A percentile compares a stretch with the other conserved stretches of the same genome.
Evolutionary conservation across 2,888 invertebrate genomes (phyloP).

Genomic region (Hartigia nigra): DNA sequence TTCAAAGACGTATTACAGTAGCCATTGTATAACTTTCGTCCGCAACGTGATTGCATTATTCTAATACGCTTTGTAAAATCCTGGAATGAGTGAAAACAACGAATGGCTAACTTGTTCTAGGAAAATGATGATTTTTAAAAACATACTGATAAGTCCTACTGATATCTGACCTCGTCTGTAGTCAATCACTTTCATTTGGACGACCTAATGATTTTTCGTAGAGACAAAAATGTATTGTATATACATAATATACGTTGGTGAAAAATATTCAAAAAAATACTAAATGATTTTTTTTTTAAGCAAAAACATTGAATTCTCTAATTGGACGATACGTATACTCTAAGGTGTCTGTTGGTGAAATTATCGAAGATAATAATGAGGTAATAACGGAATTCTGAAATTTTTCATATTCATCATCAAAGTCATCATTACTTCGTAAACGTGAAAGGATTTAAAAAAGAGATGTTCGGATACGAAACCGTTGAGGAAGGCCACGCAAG

Average conservation of each 20-base stretch:
- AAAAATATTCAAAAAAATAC: neutral
- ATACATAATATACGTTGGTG: too few relatives aligned
- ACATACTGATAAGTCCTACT: neutral
- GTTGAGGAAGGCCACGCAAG: slow-evolving; percentile 2
- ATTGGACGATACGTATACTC: neutral
- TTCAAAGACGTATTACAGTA: neutral
- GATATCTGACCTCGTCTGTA: neutral
- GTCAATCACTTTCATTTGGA: slow-evolving; percentile 1
- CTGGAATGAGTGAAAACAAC: neutral
- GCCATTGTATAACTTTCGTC: neutral
- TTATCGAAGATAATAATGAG: neutral
- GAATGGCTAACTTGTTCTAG: neutral
- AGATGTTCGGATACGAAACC: neutral
- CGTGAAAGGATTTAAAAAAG: neutral
- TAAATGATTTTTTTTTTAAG: neutral
- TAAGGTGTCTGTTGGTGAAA: neutral
- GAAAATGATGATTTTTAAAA: neutral
- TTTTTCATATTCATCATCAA: neutral
- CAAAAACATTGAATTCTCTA: neutral
- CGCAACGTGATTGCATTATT: neutral
- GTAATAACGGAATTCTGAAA: neutral
- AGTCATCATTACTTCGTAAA: neutral
- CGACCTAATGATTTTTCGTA: neutral
- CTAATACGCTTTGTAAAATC: neutral
- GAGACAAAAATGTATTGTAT: neutral